Base-by-base conservation (phyloP, 2,797 vertebrate species). In the Anabacerthia variegaticeps region DNA sequence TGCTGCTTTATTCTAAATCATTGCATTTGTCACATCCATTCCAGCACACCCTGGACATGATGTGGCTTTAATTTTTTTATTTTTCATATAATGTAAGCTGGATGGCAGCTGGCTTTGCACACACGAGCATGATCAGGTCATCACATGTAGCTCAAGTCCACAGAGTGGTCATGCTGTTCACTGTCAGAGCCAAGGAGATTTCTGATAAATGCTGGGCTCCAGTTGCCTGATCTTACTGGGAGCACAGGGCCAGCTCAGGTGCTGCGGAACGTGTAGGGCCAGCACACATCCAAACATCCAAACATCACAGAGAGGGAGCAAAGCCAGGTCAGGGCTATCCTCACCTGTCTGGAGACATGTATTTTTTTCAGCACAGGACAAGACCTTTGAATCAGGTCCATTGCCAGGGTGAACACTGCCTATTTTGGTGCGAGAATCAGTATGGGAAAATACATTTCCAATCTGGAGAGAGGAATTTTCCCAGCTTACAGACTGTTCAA, bases 321-420 rank as follows among this genome's bases (percentile, higher is more conserved):
- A 13, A 95, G 94, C 92, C 87, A 83, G 88, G 54, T 66, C 73
- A 75, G 88, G 95, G 62, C 83, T 94, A 84, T 15, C 88, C 72
- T 73, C 73, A 54, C 58, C 83, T 85, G 68, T 46, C 80, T 55
- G 59, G 6, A 73, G 73, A 62, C 46, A 68, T 2, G 4, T 1
- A 17, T 21, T 76, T 62, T 37, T 43, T 79, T 28, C 74, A 81
- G 52, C 44, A 63, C 3, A 14, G 37, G 36, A 59, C 21, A 44
- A 59, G 67, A 44, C 49, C 21, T 65, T 44, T 8, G 55, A 34
- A 39, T 34, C 34, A 21, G 69, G n/a, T 72, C 80, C 20, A 52
- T 54, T 76, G 52, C 27, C 43, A 85, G 32, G 23, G 36, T 37
- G 55, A 90, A 19, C 12, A 22, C 5, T 52, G 41, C 21, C 59